phyloP scores from a whole-genome alignment of 1,140 invertebrate genomes.

The Drosophila carrolli region DNA sequence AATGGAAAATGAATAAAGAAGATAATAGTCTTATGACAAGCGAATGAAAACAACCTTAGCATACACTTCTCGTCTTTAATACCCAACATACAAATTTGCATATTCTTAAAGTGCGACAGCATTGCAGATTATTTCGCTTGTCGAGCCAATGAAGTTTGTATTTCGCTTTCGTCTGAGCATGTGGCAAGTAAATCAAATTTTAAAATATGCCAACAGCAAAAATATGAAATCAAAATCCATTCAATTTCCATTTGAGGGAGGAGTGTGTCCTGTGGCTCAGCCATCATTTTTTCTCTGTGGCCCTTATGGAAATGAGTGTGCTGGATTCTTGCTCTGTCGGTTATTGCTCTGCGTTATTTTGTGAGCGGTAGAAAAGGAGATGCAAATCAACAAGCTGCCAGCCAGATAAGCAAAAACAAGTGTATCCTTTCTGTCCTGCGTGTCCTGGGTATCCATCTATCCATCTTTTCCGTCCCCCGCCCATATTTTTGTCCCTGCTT shows the following conservation, averaged over 20 bases:
- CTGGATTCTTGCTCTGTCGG: conserved; percentile 34
- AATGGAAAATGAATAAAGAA: too few relatives aligned
- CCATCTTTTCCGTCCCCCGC: conserved; percentile 1
- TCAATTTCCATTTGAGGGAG: conserved; percentile 47
- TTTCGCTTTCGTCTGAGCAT: conserved; percentile 4
- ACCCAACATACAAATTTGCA: not conserved
- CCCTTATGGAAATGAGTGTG: conserved; percentile 54
- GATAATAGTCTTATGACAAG: too few relatives aligned
- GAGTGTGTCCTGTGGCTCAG: conserved; percentile 20
- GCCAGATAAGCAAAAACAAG: conserved; percentile 57
- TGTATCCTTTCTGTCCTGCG: conserved; percentile 42
- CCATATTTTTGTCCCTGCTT: not conserved
- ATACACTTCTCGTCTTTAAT: too few relatives aligned
- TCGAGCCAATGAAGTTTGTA: not conserved
- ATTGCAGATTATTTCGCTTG: conserved; percentile 6
- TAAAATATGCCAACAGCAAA: conserved; percentile 51
- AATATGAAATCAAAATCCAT: conserved; percentile 67
- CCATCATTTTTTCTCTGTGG: not conserved
- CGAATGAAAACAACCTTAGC: too few relatives aligned
- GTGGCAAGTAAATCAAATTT: conserved; percentile 50
- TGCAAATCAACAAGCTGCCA: conserved; percentile 72
- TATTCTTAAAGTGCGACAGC: conserved; percentile 4
- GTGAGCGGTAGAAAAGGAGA: conserved; percentile 61
- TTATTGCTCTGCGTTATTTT: conserved; percentile 43
- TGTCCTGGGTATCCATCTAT: conserved; percentile 36